Evolutionary conservation across 53 echinoderm and acorn worm genomes (phyloP).

Genomic region (Pentamera pediparva): DNA sequence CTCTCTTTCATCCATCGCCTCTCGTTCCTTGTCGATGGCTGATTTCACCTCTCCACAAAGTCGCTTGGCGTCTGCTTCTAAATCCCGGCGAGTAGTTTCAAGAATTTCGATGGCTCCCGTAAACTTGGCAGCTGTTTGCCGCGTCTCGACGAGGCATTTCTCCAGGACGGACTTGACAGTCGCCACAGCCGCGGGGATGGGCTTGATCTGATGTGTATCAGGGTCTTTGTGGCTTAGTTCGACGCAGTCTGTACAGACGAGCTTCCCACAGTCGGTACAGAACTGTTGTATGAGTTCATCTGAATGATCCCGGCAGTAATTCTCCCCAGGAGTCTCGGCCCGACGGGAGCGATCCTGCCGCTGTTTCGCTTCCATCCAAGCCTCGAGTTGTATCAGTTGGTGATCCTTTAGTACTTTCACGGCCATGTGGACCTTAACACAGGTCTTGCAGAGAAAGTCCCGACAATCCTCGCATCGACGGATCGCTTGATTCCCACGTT

Average conservation of each 20-base stretch:
- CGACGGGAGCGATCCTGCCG: neutral
- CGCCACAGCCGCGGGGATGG: slow-evolving; percentile 52
- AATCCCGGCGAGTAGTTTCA: slow-evolving; percentile 46
- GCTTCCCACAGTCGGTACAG: slow-evolving; percentile 48
- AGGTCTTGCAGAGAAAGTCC: slow-evolving; percentile 73
- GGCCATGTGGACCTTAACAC: slow-evolving; percentile 57
- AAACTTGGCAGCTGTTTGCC: slow-evolving; percentile 81
- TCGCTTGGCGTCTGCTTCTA: slow-evolving; percentile 58
- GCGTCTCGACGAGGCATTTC: slow-evolving; percentile 41
- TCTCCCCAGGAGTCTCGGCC: slow-evolving; percentile 23
- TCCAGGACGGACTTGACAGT: slow-evolving; percentile 49
- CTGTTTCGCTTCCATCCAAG: slow-evolving; percentile 42
- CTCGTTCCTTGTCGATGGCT: slow-evolving; percentile 65
- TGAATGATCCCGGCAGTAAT: slow-evolving; percentile 48
- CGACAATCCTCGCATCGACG: slow-evolving; percentile 64
- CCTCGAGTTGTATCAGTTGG: slow-evolving; percentile 37
- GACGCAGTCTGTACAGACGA: slow-evolving; percentile 57
- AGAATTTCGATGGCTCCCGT: slow-evolving; percentile 82
- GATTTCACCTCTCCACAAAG: slow-evolving; percentile 57
- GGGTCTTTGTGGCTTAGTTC: slow-evolving; percentile 58
- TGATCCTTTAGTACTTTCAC: slow-evolving; percentile 66
- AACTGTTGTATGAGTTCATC: slow-evolving; percentile 57
- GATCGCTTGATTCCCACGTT: slow-evolving; percentile 46
- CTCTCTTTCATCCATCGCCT: slow-evolving; percentile 52
- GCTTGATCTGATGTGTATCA: slow-evolving; percentile 39